These are phyloP conservation scores for Forbesichthys agassizii DNA, from an alignment of 2,113 vertebrate species.

Conservation along the genomic window DNA sequence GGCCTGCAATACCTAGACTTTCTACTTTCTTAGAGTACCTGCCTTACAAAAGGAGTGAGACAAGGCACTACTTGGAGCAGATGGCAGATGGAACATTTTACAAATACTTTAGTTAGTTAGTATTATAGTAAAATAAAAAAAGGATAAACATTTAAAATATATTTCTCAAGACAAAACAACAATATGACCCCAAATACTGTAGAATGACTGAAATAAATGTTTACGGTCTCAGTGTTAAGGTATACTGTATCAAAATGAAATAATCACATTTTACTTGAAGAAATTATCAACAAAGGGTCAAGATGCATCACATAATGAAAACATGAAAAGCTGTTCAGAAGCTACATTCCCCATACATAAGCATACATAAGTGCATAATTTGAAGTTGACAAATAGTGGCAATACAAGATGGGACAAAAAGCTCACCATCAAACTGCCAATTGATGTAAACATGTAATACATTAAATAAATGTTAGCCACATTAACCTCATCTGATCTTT, in stretches of 20 bases:
- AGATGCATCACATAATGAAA: conserved; percentile 37
- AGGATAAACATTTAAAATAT: conserved; percentile 50
- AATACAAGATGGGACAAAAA: conserved; percentile 38
- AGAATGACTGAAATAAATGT: neutral
- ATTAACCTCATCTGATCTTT: conserved; percentile 18
- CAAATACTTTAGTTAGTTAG: conserved; percentile 34
- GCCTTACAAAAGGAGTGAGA: conserved; percentile 66
- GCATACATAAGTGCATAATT: conserved; percentile 65
- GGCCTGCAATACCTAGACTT: conserved; percentile 3
- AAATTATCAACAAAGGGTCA: conserved; percentile 27
- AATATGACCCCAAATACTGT: neutral
- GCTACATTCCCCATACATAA: conserved; percentile 69
- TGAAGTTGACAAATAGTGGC: conserved; percentile 44
- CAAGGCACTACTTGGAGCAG: conserved; percentile 72
- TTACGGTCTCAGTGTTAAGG: neutral
- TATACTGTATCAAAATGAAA: conserved; percentile 37
- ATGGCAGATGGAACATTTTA: conserved; percentile 52
- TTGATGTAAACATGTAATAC: conserved; percentile 5
- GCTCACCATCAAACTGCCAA: conserved; percentile 31
- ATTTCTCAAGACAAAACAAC: neutral
- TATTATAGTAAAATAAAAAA: conserved; percentile 37
- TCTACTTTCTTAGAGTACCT: conserved; percentile 9
- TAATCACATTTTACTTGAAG: conserved; percentile 25
- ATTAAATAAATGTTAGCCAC: conserved; percentile 17
- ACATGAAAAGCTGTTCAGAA: conserved; percentile 59